Conservation (phyloP, 2,888 invertebrate genomes). For the Lacanobia oleracea region DNA sequence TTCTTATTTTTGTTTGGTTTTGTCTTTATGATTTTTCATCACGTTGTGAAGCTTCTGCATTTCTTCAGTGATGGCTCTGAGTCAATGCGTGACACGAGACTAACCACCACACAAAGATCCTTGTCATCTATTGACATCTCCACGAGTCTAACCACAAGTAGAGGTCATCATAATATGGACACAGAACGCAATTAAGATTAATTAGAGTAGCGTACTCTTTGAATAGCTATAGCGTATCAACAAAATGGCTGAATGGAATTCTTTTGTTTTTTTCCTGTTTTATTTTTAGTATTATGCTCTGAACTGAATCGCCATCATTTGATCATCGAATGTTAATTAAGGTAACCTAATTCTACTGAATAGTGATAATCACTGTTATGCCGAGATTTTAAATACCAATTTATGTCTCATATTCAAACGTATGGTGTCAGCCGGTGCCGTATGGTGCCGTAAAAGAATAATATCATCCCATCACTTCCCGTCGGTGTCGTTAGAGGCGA, state of each 20-base stretch:
- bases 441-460: too few species aligned
- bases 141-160: slow-evolving; percentile 24
- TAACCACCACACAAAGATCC: slow-evolving; percentile 66
- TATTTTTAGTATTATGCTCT: slow-evolving; percentile 19
- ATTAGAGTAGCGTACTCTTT: slow-evolving; percentile 71
- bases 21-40: too few species aligned
- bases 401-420: neutral
- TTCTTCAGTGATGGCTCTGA: slow-evolving; percentile 56
- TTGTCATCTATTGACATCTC: slow-evolving; percentile 51
- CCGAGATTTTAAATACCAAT: neutral
- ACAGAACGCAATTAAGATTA: slow-evolving; percentile 79
- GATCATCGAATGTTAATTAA: slow-evolving; percentile 30
- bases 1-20: too few species aligned
- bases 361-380: neutral
- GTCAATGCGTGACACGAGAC: slow-evolving; percentile 75
- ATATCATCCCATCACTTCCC: too few species aligned
- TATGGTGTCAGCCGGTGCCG: too few species aligned
- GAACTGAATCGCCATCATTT: slow-evolving; percentile 7
- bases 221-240: slow-evolving; percentile 50
- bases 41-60: slow-evolving; percentile 25
- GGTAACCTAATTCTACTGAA: slow-evolving; percentile 10
- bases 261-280: slow-evolving; percentile 29
- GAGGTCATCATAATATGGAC: slow-evolving; percentile 64
- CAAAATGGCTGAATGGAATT: slow-evolving; percentile 49
- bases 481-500: too few species aligned